Conservation (phyloP, 2,113 vertebrate genomes). For the Monarcha castaneiventris region DNA sequence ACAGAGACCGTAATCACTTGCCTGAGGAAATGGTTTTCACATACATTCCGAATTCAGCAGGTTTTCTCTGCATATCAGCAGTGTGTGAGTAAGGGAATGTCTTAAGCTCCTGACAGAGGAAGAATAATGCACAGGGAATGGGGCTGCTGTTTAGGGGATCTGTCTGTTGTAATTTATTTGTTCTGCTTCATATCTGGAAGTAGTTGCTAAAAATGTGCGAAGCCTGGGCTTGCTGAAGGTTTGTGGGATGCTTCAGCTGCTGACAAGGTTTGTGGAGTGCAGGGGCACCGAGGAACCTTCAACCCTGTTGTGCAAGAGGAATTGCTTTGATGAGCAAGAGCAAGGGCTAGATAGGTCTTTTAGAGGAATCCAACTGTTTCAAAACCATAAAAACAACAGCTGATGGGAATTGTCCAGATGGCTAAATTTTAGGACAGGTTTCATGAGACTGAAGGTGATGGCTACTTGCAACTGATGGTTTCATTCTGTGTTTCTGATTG, state of each 20-base stretch:
- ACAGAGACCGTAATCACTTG: slow-evolving; percentile 57
- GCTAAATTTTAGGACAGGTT: not conserved
- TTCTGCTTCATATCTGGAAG: not conserved
- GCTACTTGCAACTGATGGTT: not conserved
- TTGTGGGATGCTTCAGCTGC: not conserved
- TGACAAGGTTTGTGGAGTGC: not conserved
- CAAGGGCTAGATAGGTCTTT: not conserved
- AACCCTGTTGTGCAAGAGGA: not conserved
- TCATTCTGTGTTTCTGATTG: not conserved
- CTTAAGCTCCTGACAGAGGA: not conserved
- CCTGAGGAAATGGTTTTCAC: slow-evolving; percentile 36
- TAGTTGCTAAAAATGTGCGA: not conserved
- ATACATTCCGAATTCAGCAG: not conserved
- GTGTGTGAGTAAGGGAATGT: not conserved
- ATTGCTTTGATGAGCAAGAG: accelerated
- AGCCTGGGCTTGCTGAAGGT: not conserved
- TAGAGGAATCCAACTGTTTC: not conserved
- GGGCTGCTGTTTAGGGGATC: not conserved
- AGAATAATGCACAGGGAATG: not conserved
- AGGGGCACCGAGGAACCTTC: accelerated
- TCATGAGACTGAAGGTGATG: not conserved
- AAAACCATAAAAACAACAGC: not conserved
- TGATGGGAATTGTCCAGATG: not conserved
- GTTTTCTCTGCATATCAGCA: not conserved
- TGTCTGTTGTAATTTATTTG: not conserved